Conservation (phyloP, 2,888 invertebrate genomes). For the Drosophila colorata region DNA sequence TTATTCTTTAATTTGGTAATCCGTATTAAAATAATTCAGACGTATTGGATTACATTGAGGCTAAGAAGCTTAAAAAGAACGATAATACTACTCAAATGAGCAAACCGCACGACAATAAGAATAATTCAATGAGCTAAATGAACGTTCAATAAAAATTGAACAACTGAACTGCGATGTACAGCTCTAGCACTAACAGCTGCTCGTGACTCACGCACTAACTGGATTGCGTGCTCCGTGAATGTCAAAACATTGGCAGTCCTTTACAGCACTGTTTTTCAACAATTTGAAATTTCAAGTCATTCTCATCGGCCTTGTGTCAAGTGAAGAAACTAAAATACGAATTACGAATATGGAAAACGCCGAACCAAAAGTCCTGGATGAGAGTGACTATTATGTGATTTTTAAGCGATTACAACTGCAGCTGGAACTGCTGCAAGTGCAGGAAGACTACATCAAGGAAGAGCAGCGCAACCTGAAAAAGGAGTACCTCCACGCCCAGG, state of each 20-base stretch:
- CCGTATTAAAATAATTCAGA: neutral
- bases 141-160: neutral
- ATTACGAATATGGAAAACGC: constrained; percentile 22
- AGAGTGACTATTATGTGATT: constrained; percentile 97
- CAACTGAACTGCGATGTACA: neutral
- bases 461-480: constrained; percentile 99
- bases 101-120: neutral
- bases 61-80: too few relatives aligned
- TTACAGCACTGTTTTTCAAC: neutral
- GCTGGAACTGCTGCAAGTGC: constrained; percentile 98
- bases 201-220: constrained; percentile 21
- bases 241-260: constrained; percentile 7
- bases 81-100: neutral
- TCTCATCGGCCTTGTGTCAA: constrained; percentile 11
- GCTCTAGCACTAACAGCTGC: constrained; percentile 41
- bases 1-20: too few relatives aligned
- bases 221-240: neutral
- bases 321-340: neutral
- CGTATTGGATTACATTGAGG: neutral
- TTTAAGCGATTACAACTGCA: constrained; percentile 98
- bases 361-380: constrained; percentile 86
- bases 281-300: constrained; percentile 69
- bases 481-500: constrained; percentile 99
- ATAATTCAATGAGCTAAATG: neutral
- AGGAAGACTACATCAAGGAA: constrained; percentile 99